phyloP scores from a whole-genome alignment of 1,140 invertebrate genomes.

The Drosophila arizonae region DNA sequence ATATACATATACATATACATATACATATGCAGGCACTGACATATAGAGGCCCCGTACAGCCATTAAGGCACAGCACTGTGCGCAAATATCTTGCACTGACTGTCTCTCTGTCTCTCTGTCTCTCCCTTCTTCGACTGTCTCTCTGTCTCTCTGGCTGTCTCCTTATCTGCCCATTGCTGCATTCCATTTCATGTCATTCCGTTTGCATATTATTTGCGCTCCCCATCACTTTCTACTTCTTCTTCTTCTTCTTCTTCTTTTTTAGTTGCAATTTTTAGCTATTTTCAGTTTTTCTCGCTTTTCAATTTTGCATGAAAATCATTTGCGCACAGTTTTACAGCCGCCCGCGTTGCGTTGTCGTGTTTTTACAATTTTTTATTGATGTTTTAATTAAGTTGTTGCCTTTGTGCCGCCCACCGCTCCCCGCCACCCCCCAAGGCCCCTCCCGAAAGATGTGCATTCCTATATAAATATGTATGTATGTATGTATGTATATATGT shows the following conservation, averaged over 20 bases:
- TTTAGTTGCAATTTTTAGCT: constrained; percentile 30
- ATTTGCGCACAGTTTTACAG: constrained; percentile 40
- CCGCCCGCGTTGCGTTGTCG: constrained; percentile 34
- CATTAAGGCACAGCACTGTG: constrained; percentile 54
- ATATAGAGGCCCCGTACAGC: constrained; percentile 18
- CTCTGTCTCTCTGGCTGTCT: not conserved
- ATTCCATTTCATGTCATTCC: constrained; percentile 40
- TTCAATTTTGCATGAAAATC: constrained; percentile 49
- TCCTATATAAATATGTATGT: not conserved
- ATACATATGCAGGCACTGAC: no score
- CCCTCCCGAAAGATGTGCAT: constrained; percentile 19
- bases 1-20: constrained; percentile 31
- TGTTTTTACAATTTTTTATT: constrained; percentile 78
- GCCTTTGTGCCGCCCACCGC: constrained; percentile 36
- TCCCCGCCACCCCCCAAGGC: constrained; percentile 8
- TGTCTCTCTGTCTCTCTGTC: not conserved
- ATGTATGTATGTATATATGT: not conserved
- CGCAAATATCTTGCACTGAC: constrained; percentile 33
- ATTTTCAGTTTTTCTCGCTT: constrained; percentile 46
- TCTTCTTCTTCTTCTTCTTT: not conserved
- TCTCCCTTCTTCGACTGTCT: not conserved
- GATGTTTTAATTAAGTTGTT: constrained; percentile 79
- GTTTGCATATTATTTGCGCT: constrained; percentile 35
- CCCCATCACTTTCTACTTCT: not conserved
- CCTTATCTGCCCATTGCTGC: constrained; percentile 19